Evolutionary conservation across 2,888 invertebrate genomes (phyloP).

Genomic region (Sericinus montela): DNA sequence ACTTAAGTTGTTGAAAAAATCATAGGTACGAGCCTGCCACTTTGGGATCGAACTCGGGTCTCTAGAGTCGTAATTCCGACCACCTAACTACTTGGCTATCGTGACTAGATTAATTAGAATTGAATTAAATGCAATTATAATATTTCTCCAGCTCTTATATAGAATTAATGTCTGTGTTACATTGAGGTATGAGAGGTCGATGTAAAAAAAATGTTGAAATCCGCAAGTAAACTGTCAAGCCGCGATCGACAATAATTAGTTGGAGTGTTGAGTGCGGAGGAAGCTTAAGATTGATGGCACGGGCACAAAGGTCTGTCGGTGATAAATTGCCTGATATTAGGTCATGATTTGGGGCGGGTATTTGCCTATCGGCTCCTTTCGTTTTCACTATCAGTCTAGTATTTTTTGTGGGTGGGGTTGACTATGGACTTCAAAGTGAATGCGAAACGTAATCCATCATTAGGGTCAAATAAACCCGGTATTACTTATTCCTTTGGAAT

Average conservation of each 20-base stretch:
- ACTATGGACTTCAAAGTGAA: conserved; percentile 39
- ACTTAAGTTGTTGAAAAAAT: too few relatives aligned
- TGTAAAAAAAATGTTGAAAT: conserved; percentile 46
- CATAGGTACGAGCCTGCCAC: too few relatives aligned
- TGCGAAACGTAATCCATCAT: conserved; percentile 35
- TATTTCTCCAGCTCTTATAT: background rate
- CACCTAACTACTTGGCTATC: too few relatives aligned
- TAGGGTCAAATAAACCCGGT: conserved; percentile 2
- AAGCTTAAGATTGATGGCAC: conserved; percentile 71
- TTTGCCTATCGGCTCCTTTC: conserved; percentile 62
- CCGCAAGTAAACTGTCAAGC: conserved; percentile 63
- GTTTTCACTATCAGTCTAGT: conserved; percentile 22
- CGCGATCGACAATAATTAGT: conserved; percentile 72
- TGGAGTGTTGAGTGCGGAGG: conserved; percentile 67
- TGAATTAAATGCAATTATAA: too few relatives aligned
- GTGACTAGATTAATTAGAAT: too few relatives aligned
- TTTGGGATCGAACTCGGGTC: too few relatives aligned
- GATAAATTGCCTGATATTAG: conserved; percentile 76
- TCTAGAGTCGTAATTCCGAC: too few relatives aligned
- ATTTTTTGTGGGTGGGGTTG: conserved; percentile 48
- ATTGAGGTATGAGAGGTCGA: conserved; percentile 26
- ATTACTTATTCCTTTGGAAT: conserved; percentile 11
- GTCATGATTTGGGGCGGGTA: conserved; percentile 71
- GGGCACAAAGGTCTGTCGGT: conserved; percentile 72
- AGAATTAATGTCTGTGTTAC: conserved; percentile 5